These are phyloP conservation scores for Epicauta chinensis DNA, from an alignment of 1,140 invertebrate genomes.

Conservation along the genomic window DNA sequence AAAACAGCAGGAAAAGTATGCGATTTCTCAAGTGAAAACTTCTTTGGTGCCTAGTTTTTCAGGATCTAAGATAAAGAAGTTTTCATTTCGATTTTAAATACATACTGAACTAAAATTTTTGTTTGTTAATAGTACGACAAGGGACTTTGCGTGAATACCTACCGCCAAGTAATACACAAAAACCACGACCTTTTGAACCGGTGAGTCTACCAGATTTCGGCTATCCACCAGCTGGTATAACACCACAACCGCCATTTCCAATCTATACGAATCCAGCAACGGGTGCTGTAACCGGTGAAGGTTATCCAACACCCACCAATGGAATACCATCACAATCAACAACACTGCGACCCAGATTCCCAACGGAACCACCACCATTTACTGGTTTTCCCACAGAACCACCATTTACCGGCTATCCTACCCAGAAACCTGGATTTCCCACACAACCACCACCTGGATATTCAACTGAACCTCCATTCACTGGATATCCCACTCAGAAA, in stretches of 20 bases:
- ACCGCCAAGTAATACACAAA: conserved; percentile 57
- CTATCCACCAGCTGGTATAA: conserved; percentile 43
- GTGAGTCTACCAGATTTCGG: conserved; percentile 31
- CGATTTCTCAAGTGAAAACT: conserved; percentile 10
- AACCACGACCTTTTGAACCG: conserved; percentile 59
- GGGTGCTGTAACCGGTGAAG: conserved; percentile 13
- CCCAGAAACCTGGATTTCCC: conserved; percentile 6
- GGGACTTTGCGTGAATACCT: conserved; percentile 49
- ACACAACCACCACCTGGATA: conserved; percentile 18
- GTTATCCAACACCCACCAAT: conserved; percentile 37
- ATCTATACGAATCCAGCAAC: conserved; percentile 38
- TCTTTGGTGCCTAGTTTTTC: no score
- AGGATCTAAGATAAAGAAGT: no score
- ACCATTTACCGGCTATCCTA: conserved; percentile 19
- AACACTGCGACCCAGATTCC: conserved; percentile 12
- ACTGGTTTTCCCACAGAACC: conserved; percentile 21
- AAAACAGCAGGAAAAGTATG: conserved; percentile 60
- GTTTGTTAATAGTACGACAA: conserved; percentile 53
- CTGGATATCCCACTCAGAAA: conserved; percentile 7
- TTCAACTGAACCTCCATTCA: conserved; percentile 16
- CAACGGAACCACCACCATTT: conserved; percentile 27
- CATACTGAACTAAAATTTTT: not conserved
- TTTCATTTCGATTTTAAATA: not conserved
- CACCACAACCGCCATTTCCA: conserved; percentile 44
- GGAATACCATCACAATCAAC: conserved; percentile 11